A percentile compares a stretch with the other conserved stretches of the same genome.
Evolutionary conservation across 1,140 invertebrate genomes (phyloP).

Genomic region (Diabrotica undecimpunctata): DNA sequence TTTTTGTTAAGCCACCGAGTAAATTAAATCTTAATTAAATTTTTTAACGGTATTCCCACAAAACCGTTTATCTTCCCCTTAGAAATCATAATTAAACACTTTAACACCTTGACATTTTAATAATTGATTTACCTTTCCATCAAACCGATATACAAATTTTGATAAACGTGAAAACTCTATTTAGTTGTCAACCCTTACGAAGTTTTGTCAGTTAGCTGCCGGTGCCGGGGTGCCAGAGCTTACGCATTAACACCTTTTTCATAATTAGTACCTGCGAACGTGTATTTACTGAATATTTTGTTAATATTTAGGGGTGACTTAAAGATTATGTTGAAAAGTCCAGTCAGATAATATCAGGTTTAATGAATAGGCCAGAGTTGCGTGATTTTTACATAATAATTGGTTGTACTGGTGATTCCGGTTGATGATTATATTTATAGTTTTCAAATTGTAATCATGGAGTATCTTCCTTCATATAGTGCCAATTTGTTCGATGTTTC

Average conservation of each 20-base stretch:
- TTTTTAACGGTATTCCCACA: not conserved
- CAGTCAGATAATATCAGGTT: not conserved
- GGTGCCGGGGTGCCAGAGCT: not conserved
- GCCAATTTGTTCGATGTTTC: too few relatives aligned
- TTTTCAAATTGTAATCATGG: too few relatives aligned
- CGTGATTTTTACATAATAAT: too few relatives aligned
- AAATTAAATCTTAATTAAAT: not conserved
- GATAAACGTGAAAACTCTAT: constrained; percentile 1
- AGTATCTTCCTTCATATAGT: too few relatives aligned
- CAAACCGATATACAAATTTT: not conserved
- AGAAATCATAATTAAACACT: not conserved
- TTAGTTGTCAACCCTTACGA: not conserved
- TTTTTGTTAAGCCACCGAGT: too few relatives aligned
- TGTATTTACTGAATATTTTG: not conserved
- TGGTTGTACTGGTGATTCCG: too few relatives aligned
- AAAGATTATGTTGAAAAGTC: not conserved
- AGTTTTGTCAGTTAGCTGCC: not conserved
- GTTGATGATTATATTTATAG: too few relatives aligned
- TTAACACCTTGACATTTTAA: not conserved
- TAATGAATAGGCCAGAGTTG: not conserved
- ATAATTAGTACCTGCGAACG: not conserved
- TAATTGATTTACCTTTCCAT: not conserved
- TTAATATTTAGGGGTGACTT: not conserved
- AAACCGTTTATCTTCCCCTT: not conserved
- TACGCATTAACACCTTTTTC: not conserved